Evolutionary conservation across 2,113 vertebrate genomes (phyloP).

Genomic region (Mola mola): DNA sequence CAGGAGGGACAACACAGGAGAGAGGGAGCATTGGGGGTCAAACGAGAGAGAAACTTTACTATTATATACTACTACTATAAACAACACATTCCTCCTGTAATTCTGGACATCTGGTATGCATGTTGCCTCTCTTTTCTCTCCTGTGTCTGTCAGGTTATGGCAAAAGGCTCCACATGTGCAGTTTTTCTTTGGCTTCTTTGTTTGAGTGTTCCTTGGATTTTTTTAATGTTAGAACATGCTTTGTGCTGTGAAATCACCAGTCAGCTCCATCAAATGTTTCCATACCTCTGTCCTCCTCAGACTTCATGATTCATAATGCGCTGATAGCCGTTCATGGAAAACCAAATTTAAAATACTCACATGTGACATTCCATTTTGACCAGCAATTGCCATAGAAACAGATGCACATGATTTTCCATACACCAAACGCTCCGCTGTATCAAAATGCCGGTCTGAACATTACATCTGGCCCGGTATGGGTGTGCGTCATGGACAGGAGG

Average conservation of each 20-base stretch:
- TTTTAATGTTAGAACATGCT: neutral
- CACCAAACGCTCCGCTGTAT: slow-evolving; percentile 3
- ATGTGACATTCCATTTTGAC: slow-evolving; percentile 37
- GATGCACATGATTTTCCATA: slow-evolving; percentile 30
- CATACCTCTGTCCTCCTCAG: slow-evolving; percentile 8
- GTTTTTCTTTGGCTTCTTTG: slow-evolving; percentile 9
- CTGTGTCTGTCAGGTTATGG: slow-evolving; percentile 51
- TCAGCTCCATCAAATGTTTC: neutral
- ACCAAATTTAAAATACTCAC: slow-evolving; percentile 41
- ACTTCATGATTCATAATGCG: slow-evolving; percentile 51
- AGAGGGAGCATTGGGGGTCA: slow-evolving; percentile 40
- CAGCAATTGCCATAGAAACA: slow-evolving; percentile 20
- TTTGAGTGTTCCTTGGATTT: neutral
- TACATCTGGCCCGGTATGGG: slow-evolving; percentile 34
- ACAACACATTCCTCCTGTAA: slow-evolving; percentile 80
- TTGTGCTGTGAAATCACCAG: neutral
- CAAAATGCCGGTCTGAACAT: slow-evolving; percentile 27
- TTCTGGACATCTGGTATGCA: slow-evolving; percentile 79
- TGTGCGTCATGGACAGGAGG: slow-evolving; percentile 18
- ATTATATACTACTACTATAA: slow-evolving; percentile 71
- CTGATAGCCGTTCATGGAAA: slow-evolving; percentile 47
- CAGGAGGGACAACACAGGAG: slow-evolving; percentile 18
- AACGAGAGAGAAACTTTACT: slow-evolving; percentile 66
- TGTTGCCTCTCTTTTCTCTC: slow-evolving; percentile 41
- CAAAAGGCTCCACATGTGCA: slow-evolving; percentile 46